phyloP scores from a whole-genome alignment of 1,140 invertebrate species.

The Stegodyphus dumicola region DNA sequence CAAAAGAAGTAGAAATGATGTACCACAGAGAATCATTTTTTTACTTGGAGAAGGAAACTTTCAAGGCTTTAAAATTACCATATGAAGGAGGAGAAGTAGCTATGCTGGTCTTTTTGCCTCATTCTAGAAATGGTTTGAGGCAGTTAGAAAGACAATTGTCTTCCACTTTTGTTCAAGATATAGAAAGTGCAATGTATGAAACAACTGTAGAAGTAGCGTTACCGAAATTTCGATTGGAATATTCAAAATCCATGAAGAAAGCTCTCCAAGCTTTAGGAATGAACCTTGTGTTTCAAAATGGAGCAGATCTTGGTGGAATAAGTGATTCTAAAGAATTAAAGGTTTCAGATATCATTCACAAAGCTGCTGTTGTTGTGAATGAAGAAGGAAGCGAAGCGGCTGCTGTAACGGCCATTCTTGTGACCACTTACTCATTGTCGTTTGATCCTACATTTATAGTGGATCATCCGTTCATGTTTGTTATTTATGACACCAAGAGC shows the following conservation, averaged over 20 bases:
- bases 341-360: slow-evolving; percentile 69
- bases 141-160: slow-evolving; percentile 17
- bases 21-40: slow-evolving; percentile 82
- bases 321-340: slow-evolving; percentile 31
- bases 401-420: slow-evolving; percentile 71
- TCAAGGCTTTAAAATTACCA: slow-evolving; percentile 78
- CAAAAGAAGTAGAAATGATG: slow-evolving; percentile 80
- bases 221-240: slow-evolving; percentile 64
- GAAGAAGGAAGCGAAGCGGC: slow-evolving; percentile 81
- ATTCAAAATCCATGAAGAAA: slow-evolving; percentile 50
- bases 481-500: slow-evolving; percentile 74
- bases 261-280: slow-evolving; percentile 62
- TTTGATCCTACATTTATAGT: slow-evolving; percentile 73
- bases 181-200: neutral
- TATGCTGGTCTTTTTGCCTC: slow-evolving; percentile 67
- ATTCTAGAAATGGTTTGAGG: slow-evolving; percentile 46
- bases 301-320: slow-evolving; percentile 64
- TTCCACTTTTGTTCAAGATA: neutral
- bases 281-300: slow-evolving; percentile 59
- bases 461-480: slow-evolving; percentile 79
- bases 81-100: slow-evolving; percentile 72
- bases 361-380: slow-evolving; percentile 74
- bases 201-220: slow-evolving; percentile 60
- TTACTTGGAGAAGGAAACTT: slow-evolving; percentile 74
- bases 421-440: neutral